Evolutionary conservation across 2,888 invertebrate genomes (phyloP).

Genomic region (Acronicta leporina): DNA sequence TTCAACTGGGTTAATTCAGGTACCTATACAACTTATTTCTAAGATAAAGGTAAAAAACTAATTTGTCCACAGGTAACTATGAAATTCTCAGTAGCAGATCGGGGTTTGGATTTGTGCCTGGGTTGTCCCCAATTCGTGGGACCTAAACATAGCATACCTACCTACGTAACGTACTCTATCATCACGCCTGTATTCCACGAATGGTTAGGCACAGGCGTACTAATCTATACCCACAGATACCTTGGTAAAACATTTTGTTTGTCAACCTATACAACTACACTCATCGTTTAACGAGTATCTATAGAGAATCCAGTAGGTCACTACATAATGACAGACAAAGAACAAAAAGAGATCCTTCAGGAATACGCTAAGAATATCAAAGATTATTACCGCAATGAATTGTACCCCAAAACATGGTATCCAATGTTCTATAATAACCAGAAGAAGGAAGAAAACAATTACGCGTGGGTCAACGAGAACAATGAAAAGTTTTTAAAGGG

Average conservation of each 20-base stretch:
- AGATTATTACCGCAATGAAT: conserved; percentile 67
- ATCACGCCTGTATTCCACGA: no score
- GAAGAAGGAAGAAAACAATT: conserved; percentile 49
- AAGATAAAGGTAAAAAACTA: no score
- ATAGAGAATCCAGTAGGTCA: conserved; percentile 47
- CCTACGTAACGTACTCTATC: no score
- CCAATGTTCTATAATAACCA: conserved; percentile 71
- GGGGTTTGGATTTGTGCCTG: no score
- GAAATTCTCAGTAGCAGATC: no score
- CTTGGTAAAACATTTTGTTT: background rate
- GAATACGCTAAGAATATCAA: conserved; percentile 63
- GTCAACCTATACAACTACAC: background rate
- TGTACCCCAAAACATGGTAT: conserved; percentile 69
- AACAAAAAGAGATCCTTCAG: conserved; percentile 58
- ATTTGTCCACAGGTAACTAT: no score
- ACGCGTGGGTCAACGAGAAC: conserved; percentile 71
- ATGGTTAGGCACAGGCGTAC: no score
- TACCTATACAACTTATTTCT: conserved; percentile 47
- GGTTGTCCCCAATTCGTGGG: no score
- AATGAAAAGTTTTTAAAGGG: conserved; percentile 67
- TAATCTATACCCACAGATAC: no score
- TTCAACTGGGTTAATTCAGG: conserved; percentile 88
- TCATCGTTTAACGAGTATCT: background rate
- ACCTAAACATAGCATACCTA: no score
- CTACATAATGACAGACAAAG: conserved; percentile 36